phyloP scores from a whole-genome alignment of 2,113 vertebrate species.

The Phoenicopterus ruber region DNA sequence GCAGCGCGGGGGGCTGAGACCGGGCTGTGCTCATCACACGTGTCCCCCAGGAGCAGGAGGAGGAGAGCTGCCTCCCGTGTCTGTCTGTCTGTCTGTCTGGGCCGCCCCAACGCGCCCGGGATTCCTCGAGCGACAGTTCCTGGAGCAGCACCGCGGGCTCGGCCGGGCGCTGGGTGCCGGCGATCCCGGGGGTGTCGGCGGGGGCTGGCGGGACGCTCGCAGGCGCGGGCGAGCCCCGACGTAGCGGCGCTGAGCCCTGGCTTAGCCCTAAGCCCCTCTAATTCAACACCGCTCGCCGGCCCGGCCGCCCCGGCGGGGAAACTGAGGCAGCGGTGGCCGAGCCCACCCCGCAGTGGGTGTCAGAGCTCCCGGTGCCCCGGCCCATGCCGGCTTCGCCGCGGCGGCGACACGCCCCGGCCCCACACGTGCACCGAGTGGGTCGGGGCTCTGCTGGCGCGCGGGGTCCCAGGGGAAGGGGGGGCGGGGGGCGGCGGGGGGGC shows the following conservation, averaged over 20 bases:
- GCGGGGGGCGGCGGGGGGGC: neutral
- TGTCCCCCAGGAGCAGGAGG: neutral
- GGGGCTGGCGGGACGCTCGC: neutral
- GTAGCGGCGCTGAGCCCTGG: neutral
- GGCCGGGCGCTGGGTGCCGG: neutral
- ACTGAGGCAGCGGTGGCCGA: neutral
- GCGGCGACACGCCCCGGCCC: neutral
- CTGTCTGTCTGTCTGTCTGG: neutral
- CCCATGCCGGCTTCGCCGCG: fast-evolving
- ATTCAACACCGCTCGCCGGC: neutral
- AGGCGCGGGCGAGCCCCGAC: neutral
- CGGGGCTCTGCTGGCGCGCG: neutral
- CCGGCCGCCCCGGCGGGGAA: neutral
- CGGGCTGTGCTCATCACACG: neutral
- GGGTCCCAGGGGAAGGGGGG: neutral
- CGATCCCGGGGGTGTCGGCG: neutral
- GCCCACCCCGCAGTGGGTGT: neutral
- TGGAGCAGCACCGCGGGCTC: neutral
- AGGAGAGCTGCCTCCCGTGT: neutral
- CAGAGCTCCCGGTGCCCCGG: fast-evolving
- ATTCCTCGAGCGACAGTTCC: constrained; percentile 41
- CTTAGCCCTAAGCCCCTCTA: neutral
- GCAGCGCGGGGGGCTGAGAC: neutral
- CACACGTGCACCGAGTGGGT: neutral
- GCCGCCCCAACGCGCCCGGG: neutral